Evolutionary conservation across 2,888 invertebrate genomes (phyloP).

Genomic region (Pristionchus entomophagus): DNA sequence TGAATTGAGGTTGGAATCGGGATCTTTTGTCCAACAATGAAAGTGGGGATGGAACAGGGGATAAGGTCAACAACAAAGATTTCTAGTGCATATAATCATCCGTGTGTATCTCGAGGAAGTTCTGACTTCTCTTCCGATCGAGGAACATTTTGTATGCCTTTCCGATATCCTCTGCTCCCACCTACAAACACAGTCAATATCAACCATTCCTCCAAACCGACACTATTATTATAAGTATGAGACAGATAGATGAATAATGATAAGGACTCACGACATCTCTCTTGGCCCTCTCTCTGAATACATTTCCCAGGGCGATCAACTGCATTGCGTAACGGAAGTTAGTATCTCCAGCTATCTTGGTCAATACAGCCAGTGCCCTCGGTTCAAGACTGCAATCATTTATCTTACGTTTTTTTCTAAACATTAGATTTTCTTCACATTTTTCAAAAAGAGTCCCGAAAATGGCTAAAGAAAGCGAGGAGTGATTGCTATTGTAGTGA

Average conservation of each 20-base stretch:
- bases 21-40: neutral
- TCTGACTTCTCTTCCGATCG: slow-evolving; percentile 86
- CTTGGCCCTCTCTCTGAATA: slow-evolving; percentile 93
- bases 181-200: slow-evolving; percentile 71
- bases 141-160: slow-evolving; percentile 94
- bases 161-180: slow-evolving; percentile 89
- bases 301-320: slow-evolving; percentile 92
- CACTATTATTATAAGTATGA: neutral
- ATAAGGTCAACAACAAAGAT: neutral
- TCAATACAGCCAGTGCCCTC: slow-evolving; percentile 91
- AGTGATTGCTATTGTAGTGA: too few species aligned
- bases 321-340: slow-evolving; percentile 97
- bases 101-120: slow-evolving; percentile 48
- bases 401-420: neutral
- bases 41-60: neutral
- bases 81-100: neutral
- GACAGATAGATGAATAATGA: too few species aligned
- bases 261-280: slow-evolving; percentile 79
- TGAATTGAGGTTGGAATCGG: neutral
- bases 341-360: slow-evolving; percentile 92
- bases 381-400: slow-evolving; percentile 82
- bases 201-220: neutral
- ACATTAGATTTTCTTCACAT: too few species aligned
- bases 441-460: too few species aligned
- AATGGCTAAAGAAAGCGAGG: neutral